These are phyloP conservation scores for Drosophila mimica DNA, from an alignment of 2,888 invertebrate species.

Conservation along the genomic window DNA sequence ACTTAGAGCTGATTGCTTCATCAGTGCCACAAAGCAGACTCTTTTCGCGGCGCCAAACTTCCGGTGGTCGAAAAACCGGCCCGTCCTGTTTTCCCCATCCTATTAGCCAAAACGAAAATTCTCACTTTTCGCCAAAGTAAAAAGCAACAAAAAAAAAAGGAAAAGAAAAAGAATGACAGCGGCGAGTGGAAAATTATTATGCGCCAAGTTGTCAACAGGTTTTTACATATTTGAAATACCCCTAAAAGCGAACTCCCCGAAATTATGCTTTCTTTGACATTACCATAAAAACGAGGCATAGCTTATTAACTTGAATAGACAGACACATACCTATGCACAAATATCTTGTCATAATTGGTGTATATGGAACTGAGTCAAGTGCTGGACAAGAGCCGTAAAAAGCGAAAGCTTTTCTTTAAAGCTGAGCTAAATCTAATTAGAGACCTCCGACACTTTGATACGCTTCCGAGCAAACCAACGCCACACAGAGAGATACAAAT, in stretches of 20 bases:
- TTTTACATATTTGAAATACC: slow-evolving; percentile 13
- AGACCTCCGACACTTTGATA: slow-evolving; percentile 61
- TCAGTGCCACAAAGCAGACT: slow-evolving; percentile 13
- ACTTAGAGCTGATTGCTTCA: slow-evolving; percentile 45
- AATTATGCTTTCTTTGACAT: slow-evolving; percentile 24
- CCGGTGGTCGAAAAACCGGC: slow-evolving; percentile 66
- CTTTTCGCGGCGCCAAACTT: slow-evolving; percentile 36
- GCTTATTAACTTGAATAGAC: not conserved
- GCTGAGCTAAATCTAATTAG: slow-evolving; percentile 58
- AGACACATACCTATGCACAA: not conserved
- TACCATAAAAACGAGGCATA: slow-evolving; percentile 3
- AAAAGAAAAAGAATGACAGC: slow-evolving; percentile 44
- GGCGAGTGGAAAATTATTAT: slow-evolving; percentile 46
- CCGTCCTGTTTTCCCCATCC: slow-evolving; percentile 68
- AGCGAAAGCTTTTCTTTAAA: slow-evolving; percentile 65
- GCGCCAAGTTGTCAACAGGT: slow-evolving; percentile 47
- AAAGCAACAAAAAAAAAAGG: slow-evolving; percentile 28
- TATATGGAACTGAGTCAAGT: slow-evolving; percentile 39
- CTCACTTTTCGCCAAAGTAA: slow-evolving; percentile 73
- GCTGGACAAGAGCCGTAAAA: slow-evolving; percentile 48
- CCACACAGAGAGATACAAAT: slow-evolving; percentile 54
- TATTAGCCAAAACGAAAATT: slow-evolving; percentile 66
- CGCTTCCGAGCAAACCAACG: slow-evolving; percentile 46
- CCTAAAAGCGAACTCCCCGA: slow-evolving; percentile 12
- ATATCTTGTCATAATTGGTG: slow-evolving; percentile 36